These are phyloP conservation scores for Pseudocheirus occidentalis DNA, from an alignment of 2,797 vertebrate species.

Conservation along the genomic window DNA sequence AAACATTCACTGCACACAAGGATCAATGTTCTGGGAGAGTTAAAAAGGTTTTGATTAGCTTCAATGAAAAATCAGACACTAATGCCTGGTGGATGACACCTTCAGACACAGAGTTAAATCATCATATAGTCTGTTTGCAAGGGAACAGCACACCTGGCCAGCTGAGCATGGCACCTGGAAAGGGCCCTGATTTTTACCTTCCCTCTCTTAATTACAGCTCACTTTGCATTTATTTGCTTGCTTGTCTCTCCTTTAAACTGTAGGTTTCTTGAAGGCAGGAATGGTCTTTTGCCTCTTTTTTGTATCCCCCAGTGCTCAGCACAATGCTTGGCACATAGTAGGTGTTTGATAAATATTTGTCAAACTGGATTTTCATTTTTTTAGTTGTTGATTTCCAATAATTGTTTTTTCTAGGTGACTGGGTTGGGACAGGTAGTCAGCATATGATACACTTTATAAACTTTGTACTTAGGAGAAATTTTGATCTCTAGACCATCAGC, in stretches of 20 bases:
- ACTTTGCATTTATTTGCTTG: too few relatives aligned
- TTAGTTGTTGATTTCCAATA: not conserved
- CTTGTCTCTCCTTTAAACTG: too few relatives aligned
- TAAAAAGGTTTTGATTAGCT: not conserved
- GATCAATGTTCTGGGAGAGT: not conserved
- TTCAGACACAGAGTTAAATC: not conserved
- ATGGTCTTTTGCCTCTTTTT: too few relatives aligned
- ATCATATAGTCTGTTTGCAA: not conserved
- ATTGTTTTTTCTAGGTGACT: not conserved
- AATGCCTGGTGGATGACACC: not conserved
- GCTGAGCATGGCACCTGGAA: not conserved
- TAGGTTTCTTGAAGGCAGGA: too few relatives aligned
- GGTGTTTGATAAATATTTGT: not conserved
- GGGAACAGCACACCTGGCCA: not conserved
- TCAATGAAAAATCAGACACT: not conserved
- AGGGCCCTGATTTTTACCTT: not conserved
- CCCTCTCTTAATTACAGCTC: too few relatives aligned
- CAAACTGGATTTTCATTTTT: too few relatives aligned
- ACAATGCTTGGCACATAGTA: too few relatives aligned
- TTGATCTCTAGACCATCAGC: not conserved
- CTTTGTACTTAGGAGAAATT: not conserved
- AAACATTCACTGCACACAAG: not conserved
- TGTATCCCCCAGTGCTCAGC: too few relatives aligned
- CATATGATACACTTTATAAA: not conserved
- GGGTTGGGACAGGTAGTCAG: not conserved